A percentile compares a stretch with the other conserved stretches of the same genome.
phyloP scores from a whole-genome alignment of 2,113 vertebrate genomes.

The Trematomus loennbergii region DNA sequence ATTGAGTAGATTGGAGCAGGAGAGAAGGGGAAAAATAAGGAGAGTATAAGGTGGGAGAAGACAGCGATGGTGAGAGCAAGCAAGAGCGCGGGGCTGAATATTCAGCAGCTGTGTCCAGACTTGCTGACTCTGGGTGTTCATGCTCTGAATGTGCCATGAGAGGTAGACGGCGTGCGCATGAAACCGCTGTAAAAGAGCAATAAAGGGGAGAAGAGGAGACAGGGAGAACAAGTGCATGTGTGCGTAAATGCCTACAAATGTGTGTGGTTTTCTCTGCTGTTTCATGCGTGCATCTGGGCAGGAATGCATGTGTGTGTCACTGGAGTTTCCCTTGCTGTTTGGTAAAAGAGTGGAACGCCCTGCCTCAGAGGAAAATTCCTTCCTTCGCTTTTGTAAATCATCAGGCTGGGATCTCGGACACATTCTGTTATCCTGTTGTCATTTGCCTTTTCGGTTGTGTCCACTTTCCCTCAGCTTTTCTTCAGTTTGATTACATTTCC shows the following conservation, averaged over 20 bases:
- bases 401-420: constrained; percentile 31
- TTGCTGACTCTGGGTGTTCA: constrained; percentile 80
- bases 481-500: constrained; percentile 42
- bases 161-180: constrained; percentile 52
- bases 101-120: constrained; percentile 81
- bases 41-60: constrained; percentile 54
- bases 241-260: constrained; percentile 19
- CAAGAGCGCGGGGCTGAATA: constrained; percentile 70
- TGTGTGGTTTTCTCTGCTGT: constrained; percentile 6
- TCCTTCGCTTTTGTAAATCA: constrained; percentile 59
- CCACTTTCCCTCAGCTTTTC: background rate
- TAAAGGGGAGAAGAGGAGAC: constrained; percentile 19
- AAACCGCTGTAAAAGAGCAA: constrained; percentile 41
- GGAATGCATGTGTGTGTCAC: background rate
- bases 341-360: constrained; percentile 60
- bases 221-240: constrained; percentile 30
- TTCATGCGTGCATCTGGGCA: background rate
- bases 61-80: constrained; percentile 41
- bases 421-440: constrained; percentile 28
- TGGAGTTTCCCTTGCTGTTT: constrained; percentile 58
- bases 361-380: constrained; percentile 75
- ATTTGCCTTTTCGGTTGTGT: constrained; percentile 8
- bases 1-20: background rate
- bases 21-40: constrained; percentile 13
- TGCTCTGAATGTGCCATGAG: constrained; percentile 78